Evolutionary conservation across 53 echinoderm and acorn worm species (phyloP).

Genomic region (Glandiceps talaboti): DNA sequence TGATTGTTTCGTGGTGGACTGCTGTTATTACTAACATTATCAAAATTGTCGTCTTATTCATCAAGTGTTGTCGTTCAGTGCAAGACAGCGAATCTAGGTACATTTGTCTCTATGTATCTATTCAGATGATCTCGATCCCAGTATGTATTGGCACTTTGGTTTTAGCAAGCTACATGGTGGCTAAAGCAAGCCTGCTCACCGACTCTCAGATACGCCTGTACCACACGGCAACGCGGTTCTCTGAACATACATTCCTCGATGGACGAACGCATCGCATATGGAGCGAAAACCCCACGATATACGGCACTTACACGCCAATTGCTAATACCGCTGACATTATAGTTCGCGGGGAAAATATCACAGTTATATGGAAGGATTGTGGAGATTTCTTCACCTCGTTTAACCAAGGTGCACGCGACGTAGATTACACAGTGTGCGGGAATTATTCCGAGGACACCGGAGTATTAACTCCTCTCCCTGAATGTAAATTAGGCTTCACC

Average conservation of each 20-base stretch:
- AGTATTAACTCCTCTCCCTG: background rate
- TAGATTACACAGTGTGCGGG: background rate
- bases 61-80: background rate
- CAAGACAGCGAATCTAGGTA: background rate
- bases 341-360: background rate
- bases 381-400: background rate
- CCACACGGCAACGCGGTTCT: background rate
- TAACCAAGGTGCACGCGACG: background rate
- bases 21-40: background rate
- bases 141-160: background rate
- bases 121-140: background rate
- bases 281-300: background rate
- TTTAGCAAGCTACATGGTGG: background rate
- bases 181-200: background rate
- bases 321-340: background rate
- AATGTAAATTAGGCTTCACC: background rate
- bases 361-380: background rate
- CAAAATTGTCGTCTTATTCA: background rate
- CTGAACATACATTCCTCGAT: background rate
- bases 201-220: background rate
- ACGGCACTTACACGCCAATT: background rate
- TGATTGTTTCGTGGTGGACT: background rate
- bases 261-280: background rate
- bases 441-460: background rate
- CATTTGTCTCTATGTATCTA: background rate